Conservation (phyloP, 1,140 invertebrate species). For the Caenorhabditis brenneri region DNA sequence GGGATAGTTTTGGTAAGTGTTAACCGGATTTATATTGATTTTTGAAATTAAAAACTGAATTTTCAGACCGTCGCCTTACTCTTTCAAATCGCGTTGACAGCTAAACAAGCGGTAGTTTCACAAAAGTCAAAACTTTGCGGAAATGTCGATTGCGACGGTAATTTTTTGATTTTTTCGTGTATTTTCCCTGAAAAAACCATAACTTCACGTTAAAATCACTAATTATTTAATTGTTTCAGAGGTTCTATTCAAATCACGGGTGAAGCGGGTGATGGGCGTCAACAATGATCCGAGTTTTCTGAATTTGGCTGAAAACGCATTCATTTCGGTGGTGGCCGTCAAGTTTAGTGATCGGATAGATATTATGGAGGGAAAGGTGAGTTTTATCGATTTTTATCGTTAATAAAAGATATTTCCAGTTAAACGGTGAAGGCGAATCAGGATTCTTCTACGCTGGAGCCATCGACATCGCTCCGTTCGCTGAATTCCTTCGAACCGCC, state of each 20-base stretch:
- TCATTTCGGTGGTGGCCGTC: slow-evolving; percentile 43
- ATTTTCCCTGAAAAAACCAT: no score
- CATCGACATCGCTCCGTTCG: slow-evolving; percentile 37
- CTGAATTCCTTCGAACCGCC: slow-evolving; percentile 26
- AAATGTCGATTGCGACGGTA: slow-evolving; percentile 33
- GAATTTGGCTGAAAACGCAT: slow-evolving; percentile 27
- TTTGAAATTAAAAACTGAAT: neutral
- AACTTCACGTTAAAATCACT: no score
- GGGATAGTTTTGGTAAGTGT: slow-evolving; percentile 21
- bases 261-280: slow-evolving; percentile 39
- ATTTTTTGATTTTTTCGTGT: neutral
- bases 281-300: slow-evolving; percentile 18
- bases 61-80: neutral
- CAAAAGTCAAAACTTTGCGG: slow-evolving; percentile 48
- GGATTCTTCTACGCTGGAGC: slow-evolving; percentile 48
- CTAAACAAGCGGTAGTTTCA: neutral
- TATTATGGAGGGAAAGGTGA: slow-evolving; percentile 49
- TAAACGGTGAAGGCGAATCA: neutral
- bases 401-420: neutral
- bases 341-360: slow-evolving; percentile 47
- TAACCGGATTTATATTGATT: neutral
- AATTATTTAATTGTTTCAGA: slow-evolving; percentile 3
- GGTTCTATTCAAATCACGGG: slow-evolving; percentile 41
- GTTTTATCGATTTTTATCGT: neutral
- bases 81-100: neutral